These are phyloP conservation scores for Drosophila orosa DNA, from an alignment of 1,140 invertebrate genomes.

Conservation along the genomic window DNA sequence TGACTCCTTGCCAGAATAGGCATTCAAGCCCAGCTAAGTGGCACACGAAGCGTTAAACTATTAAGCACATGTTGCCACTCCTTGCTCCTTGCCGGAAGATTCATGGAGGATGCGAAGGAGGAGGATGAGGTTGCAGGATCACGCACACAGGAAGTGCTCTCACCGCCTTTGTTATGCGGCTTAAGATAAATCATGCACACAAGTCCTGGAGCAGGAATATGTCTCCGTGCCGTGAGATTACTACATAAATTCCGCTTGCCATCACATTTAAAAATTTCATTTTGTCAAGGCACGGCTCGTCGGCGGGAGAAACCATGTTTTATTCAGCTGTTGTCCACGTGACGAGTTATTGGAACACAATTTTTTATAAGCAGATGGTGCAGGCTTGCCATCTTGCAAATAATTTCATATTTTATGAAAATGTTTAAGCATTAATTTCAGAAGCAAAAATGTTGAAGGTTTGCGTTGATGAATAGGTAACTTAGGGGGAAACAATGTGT, in stretches of 20 bases:
- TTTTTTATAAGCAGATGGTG: slow-evolving; percentile 2
- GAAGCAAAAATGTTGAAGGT: too few relatives aligned
- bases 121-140: slow-evolving; percentile 3
- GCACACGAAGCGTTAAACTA: slow-evolving; percentile 73
- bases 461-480: neutral
- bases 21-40: slow-evolving; percentile 50
- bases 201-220: slow-evolving; percentile 15
- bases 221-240: slow-evolving; percentile 36
- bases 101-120: neutral
- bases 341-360: slow-evolving; percentile 19
- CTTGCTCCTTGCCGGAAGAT: slow-evolving; percentile 4
- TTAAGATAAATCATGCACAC: slow-evolving; percentile 48
- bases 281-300: slow-evolving; percentile 18
- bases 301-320: slow-evolving; percentile 3
- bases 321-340: slow-evolving; percentile 11
- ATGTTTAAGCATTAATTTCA: neutral
- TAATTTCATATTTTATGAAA: slow-evolving; percentile 4
- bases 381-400: neutral
- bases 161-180: slow-evolving; percentile 19
- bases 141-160: slow-evolving; percentile 37
- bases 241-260: slow-evolving; percentile 41
- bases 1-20: slow-evolving; percentile 20
- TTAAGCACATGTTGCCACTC: slow-evolving; percentile 61
- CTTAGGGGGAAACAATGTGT: neutral
- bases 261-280: slow-evolving; percentile 43